These are phyloP conservation scores for Pseudocheirus occidentalis DNA, from an alignment of 2,797 vertebrate species.

Conservation along the genomic window DNA sequence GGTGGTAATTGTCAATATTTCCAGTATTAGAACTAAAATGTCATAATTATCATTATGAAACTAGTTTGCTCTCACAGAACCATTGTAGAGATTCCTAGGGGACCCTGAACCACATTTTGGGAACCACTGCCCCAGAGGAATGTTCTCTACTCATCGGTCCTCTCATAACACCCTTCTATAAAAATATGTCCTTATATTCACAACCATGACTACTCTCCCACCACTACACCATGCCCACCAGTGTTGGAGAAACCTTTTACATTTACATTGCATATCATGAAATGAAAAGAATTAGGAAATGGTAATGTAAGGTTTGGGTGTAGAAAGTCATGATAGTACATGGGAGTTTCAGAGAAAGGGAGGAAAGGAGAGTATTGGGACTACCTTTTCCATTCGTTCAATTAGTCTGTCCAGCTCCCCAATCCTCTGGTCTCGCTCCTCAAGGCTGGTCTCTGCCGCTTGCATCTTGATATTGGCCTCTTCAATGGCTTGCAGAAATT, in stretches of 20 bases:
- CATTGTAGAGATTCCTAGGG: background rate
- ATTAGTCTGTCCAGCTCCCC: slow-evolving; percentile 93
- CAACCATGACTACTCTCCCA: background rate
- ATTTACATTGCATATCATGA: background rate
- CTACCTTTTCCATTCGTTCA: slow-evolving; percentile 93
- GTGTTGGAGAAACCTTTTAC: background rate
- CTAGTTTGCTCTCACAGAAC: background rate
- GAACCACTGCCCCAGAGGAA: background rate
- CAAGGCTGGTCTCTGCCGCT: slow-evolving; percentile 89
- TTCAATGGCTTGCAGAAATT: slow-evolving; percentile 92
- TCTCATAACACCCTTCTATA: background rate
- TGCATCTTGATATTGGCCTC: slow-evolving; percentile 92
- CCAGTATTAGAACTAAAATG: background rate
- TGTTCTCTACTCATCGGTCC: background rate
- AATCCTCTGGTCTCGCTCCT: slow-evolving; percentile 93
- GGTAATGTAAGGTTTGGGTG: background rate
- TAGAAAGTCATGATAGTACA: background rate
- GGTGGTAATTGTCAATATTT: background rate
- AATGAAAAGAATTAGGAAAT: background rate
- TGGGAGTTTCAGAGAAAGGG: background rate
- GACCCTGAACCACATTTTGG: background rate
- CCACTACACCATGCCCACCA: background rate
- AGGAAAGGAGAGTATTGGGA: accelerated
- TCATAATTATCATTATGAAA: background rate
- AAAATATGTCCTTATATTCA: background rate